Evolutionary conservation across 2,113 vertebrate genomes (phyloP).

Genomic region (Lepus americanus): DNA sequence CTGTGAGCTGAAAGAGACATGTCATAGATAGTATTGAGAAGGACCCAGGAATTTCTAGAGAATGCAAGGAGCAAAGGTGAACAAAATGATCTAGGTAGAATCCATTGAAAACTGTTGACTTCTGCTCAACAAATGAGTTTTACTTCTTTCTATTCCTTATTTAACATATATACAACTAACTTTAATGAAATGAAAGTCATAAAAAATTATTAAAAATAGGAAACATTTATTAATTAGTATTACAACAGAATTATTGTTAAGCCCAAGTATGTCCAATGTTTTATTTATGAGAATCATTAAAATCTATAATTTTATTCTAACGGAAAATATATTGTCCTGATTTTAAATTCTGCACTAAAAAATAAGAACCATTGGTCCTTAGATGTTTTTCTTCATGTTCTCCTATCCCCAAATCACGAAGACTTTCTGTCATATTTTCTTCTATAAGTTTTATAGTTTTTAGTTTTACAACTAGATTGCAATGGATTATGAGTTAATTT

Average conservation of each 20-base stretch:
- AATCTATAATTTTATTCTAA: neutral
- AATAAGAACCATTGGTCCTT: neutral
- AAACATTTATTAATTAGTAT: neutral
- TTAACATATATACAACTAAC: neutral
- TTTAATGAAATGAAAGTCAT: neutral
- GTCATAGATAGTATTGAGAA: neutral
- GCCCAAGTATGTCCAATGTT: neutral
- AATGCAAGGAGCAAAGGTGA: neutral
- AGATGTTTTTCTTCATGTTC: neutral
- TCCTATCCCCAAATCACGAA: neutral
- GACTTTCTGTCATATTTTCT: neutral
- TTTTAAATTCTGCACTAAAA: slow-evolving; percentile 6
- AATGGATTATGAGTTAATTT: slow-evolving; percentile 28
- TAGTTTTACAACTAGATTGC: neutral
- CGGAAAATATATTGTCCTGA: neutral
- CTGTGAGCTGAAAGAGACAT: neutral
- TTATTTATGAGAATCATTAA: slow-evolving; percentile 8
- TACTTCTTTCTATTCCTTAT: neutral
- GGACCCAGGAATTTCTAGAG: neutral
- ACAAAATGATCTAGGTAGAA: neutral
- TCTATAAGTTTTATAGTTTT: slow-evolving; percentile 2
- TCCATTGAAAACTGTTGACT: neutral
- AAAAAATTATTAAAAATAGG: neutral
- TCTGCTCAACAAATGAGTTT: neutral
- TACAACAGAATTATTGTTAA: neutral